These are phyloP conservation scores for Tineola bisselliella DNA, from an alignment of 2,888 invertebrate species.

Conservation along the genomic window DNA sequence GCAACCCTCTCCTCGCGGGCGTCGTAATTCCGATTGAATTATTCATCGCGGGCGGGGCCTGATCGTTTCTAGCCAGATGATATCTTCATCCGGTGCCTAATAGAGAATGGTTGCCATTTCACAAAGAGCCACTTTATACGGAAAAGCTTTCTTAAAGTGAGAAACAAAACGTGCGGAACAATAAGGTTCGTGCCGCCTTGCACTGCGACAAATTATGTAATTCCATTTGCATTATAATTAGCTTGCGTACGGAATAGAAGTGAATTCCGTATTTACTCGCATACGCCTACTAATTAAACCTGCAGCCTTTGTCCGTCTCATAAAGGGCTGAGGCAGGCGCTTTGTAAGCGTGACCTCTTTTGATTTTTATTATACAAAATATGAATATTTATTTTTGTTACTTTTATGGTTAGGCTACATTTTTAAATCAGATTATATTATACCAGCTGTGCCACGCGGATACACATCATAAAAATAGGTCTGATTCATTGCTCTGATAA, in stretches of 20 bases:
- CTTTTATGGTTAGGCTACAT: neutral
- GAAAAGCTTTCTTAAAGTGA: slow-evolving; percentile 10
- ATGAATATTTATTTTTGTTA: neutral
- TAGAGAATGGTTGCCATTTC: slow-evolving; percentile 17
- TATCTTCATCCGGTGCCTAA: slow-evolving; percentile 18
- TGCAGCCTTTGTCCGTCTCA: slow-evolving; percentile 2
- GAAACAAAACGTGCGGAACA: slow-evolving; percentile 13
- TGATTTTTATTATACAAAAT: slow-evolving; percentile 1
- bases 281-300: slow-evolving; percentile 7
- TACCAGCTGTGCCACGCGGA: too few species aligned
- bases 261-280: slow-evolving; percentile 1
- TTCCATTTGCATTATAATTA: slow-evolving; percentile 13
- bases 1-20: slow-evolving; percentile 18
- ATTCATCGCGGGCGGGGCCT: slow-evolving; percentile 19
- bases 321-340: neutral
- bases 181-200: slow-evolving; percentile 13
- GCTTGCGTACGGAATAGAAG: slow-evolving; percentile 9
- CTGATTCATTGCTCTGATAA: too few species aligned
- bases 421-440: neutral
- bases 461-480: too few species aligned
- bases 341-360: neutral
- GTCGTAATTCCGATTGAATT: slow-evolving; percentile 16
- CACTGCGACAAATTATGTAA: slow-evolving; percentile 13
- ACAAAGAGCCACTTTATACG: slow-evolving; percentile 15
- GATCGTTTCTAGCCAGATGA: slow-evolving; percentile 18